A percentile compares a stretch with the other conserved stretches of the same genome.
These are phyloP conservation scores for Mixornis gularis DNA, from an alignment of 2,113 vertebrate species.

Conservation along the genomic window DNA sequence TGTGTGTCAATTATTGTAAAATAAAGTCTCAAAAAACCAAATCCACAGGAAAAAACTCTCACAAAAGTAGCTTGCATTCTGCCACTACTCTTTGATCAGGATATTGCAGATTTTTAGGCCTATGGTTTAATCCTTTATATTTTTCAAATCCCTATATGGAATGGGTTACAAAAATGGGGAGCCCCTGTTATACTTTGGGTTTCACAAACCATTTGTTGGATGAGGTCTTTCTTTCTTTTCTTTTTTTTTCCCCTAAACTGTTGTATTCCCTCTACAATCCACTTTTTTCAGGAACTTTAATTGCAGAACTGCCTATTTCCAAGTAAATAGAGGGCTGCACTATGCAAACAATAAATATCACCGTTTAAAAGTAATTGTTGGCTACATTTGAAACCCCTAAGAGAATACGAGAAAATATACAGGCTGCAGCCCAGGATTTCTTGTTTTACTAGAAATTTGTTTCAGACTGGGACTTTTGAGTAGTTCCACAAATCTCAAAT, in stretches of 20 bases:
- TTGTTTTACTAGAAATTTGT: background rate
- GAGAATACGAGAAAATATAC: background rate
- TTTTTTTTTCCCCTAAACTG: background rate
- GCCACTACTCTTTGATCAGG: background rate
- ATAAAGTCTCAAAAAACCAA: background rate
- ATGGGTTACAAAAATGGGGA: background rate
- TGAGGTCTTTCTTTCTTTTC: background rate
- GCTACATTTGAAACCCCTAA: background rate
- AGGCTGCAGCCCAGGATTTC: background rate
- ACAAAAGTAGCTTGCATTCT: background rate
- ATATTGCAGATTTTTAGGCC: background rate
- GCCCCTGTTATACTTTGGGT: background rate
- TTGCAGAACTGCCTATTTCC: background rate
- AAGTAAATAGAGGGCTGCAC: background rate
- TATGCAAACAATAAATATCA: background rate
- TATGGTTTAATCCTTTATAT: background rate
- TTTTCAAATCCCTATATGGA: background rate
- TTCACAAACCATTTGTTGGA: background rate
- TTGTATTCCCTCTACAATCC: background rate
- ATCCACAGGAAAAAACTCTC: background rate
- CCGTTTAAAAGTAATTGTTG: conserved; percentile 12
- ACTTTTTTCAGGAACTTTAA: conserved; percentile 8
- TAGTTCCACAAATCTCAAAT: background rate
- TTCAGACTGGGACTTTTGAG: background rate
- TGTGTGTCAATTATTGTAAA: background rate